Conservation (phyloP, 2,113 vertebrate genomes). For the Nematolebias whitei region DNA sequence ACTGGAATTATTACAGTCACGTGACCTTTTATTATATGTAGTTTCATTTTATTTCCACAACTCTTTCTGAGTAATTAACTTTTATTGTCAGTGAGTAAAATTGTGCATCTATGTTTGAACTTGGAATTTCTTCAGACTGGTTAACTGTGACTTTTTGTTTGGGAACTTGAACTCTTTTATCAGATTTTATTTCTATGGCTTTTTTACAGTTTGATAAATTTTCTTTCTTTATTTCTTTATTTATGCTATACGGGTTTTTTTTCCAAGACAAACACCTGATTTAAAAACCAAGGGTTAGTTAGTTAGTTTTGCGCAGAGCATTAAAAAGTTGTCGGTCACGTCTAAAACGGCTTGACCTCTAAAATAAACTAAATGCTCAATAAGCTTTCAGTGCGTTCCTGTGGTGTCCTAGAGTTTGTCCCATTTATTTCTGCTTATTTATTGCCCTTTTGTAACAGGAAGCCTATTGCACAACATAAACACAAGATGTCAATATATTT, state of each 20-base stretch:
- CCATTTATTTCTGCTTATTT: not conserved
- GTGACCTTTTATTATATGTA: no score
- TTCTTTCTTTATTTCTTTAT: conserved; percentile 2
- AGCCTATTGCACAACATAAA: not conserved
- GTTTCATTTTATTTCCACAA: no score
- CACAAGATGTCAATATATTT: conserved; percentile 3
- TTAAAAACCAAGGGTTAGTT: conserved; percentile 19
- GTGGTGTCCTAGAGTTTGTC: conserved; percentile 3
- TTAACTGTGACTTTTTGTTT: conserved; percentile 47
- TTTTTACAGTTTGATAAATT: conserved; percentile 55
- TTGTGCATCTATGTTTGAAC: conserved; percentile 15
- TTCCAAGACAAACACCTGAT: no score
- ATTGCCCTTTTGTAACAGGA: not conserved
- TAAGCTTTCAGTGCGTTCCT: conserved; percentile 12
- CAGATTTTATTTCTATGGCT: conserved; percentile 29
- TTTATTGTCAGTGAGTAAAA: not conserved
- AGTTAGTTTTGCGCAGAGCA: conserved; percentile 4
- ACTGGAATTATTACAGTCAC: no score
- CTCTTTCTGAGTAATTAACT: no score
- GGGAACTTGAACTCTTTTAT: not conserved
- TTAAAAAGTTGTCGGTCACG: conserved; percentile 28
- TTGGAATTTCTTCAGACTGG: conserved; percentile 10
- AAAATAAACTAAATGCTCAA: not conserved
- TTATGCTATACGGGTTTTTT: conserved; percentile 30
- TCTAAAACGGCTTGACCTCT: conserved; percentile 54